Evolutionary conservation across 1,140 invertebrate genomes (phyloP), one percentile per base, ranked within the genome.

Genomic region (Odontomachus brunneus): DNA sequence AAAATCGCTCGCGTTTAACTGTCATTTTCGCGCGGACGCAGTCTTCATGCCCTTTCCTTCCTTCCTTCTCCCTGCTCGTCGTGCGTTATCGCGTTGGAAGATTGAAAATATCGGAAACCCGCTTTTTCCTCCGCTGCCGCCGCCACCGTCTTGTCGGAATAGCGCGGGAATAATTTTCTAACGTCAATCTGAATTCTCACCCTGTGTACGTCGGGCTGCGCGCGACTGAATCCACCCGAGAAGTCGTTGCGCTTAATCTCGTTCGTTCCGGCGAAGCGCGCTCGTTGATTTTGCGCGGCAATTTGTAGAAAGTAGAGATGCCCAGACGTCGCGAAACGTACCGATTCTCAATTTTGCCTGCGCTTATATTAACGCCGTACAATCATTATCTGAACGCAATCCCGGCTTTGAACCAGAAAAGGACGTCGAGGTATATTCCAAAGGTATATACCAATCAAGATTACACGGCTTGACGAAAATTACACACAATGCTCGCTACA

Each of bases 21-120:
- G 75, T 71, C 65, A 80, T 80, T 80, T 80, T 80, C 38, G 53
- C 60, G 53, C 57, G 75, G 51, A 78, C 75, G 75, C 38, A 65
- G 51, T 80, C 51, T 80, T 71, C 69, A 29, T 69, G 69, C 38
- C 24, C 33, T 55, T 51, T 2, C 75, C 3, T 7, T 11, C 24
- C 33, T 22, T 51, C 3, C 75, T 2, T 65, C 3, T 7, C 9
- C 24, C 33, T 22, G 51, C 3, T 65, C 29, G 5, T 33, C 29
- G 29, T n/a, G 26, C n/a, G 24, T 12, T 33, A 14, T n/a, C n/a
- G 33, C 65, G 60, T 19, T 12, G 24, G 75, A 48, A 80, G 51
- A 80, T 80, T 80, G 75, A 26, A 80, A 80, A 80, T 80, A 80
- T 80, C 69, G 75, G 65, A 80, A 80, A 80, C 69, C 44, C 14